A percentile compares a stretch with the other conserved stretches of the same genome.
These are phyloP conservation scores for Eublepharis macularius DNA, from an alignment of 2,113 vertebrate genomes.

Conservation along the genomic window DNA sequence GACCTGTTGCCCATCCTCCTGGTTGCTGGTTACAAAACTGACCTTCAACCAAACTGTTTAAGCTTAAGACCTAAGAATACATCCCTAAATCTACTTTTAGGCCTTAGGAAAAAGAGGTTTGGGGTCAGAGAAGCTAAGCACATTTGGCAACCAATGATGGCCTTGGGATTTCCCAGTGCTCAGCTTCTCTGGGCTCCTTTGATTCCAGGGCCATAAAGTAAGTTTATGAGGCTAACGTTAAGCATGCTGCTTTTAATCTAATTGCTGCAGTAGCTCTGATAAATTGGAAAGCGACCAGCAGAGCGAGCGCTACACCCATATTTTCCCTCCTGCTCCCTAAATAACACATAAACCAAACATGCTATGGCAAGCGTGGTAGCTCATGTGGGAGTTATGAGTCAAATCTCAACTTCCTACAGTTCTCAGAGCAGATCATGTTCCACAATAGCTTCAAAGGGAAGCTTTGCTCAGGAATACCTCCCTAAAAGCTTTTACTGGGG, in stretches of 20 bases:
- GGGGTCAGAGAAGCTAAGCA: neutral
- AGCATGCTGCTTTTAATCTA: neutral
- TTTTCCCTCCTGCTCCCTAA: neutral
- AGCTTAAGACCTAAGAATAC: neutral
- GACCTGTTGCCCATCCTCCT: neutral
- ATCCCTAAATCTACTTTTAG: neutral
- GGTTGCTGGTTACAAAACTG: neutral
- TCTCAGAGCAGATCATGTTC: neutral
- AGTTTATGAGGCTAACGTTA: neutral
- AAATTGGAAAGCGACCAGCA: neutral
- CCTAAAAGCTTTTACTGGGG: slow-evolving; percentile 2
- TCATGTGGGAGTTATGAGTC: accelerated
- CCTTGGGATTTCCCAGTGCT: neutral
- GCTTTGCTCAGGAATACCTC: neutral
- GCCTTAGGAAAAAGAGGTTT: neutral
- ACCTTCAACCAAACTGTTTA: neutral
- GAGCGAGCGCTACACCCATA: neutral
- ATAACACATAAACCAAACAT: accelerated
- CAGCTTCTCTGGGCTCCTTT: neutral
- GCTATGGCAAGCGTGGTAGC: neutral
- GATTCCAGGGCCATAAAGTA: neutral
- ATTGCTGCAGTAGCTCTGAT: neutral
- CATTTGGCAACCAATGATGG: neutral
- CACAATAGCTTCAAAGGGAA: slow-evolving; percentile 29
- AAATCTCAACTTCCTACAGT: neutral